Conservation (phyloP, 2,888 invertebrate species). For the Drosophila neutralis region DNA sequence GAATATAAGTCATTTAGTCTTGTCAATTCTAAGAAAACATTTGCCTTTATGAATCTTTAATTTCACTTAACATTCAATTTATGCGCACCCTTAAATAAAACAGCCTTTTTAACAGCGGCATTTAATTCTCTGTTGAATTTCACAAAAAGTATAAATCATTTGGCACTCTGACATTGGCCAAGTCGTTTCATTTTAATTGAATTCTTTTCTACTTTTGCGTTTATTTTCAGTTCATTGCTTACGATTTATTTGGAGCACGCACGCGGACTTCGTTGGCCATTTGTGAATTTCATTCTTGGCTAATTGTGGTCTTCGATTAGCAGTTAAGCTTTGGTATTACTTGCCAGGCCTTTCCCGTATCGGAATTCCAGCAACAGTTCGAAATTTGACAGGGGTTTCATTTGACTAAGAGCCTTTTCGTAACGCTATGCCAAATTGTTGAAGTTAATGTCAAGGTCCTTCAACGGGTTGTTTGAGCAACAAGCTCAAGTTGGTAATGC, state of each 20-base stretch:
- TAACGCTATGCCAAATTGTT: conserved; percentile 2
- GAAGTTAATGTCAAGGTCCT: conserved; percentile 22
- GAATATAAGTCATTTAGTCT: background rate
- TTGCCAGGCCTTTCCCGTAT: conserved; percentile 47
- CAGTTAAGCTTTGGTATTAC: conserved; percentile 28
- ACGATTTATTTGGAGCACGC: conserved; percentile 53
- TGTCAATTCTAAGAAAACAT: background rate
- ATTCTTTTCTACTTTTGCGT: conserved; percentile 9
- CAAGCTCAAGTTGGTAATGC: conserved; percentile 21
- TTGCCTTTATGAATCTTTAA: background rate
- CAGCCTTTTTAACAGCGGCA: background rate
- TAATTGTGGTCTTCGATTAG: conserved; percentile 69
- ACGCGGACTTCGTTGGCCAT: conserved; percentile 44
- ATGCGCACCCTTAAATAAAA: background rate
- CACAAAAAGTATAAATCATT: conserved; percentile 5
- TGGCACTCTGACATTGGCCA: background rate
- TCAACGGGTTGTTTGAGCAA: conserved; percentile 58
- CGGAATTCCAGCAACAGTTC: conserved; percentile 41
- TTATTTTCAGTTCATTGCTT: conserved; percentile 8
- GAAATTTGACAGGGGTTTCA: conserved; percentile 48
- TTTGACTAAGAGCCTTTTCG: conserved; percentile 65
- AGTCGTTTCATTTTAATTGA: conserved; percentile 16
- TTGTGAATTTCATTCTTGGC: conserved; percentile 43
- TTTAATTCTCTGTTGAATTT: background rate
- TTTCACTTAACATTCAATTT: background rate